phyloP scores from a whole-genome alignment of 2,797 vertebrate species.

The Mus caroli region DNA sequence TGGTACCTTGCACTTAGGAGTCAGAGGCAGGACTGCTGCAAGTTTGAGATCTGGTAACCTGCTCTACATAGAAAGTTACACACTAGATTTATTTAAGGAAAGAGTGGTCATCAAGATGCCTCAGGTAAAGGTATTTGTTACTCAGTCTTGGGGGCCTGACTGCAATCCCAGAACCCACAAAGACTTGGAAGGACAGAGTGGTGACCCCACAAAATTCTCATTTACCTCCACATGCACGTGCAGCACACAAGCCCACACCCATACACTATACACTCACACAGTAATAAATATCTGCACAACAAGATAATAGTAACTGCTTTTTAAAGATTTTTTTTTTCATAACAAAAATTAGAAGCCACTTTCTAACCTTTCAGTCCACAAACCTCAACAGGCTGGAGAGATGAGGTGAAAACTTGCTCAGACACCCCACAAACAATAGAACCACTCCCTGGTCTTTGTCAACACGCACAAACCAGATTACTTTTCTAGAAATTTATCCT shows the following conservation, averaged over 20 bases:
- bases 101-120: background rate
- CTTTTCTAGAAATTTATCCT: constrained; percentile 37
- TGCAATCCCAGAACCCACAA: background rate
- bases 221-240: background rate
- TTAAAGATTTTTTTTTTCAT: background rate
- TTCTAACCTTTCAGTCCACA: background rate
- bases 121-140: background rate
- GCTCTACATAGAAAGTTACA: background rate
- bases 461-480: background rate
- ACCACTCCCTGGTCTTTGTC: background rate
- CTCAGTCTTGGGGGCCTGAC: background rate
- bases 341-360: background rate
- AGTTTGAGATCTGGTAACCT: background rate
- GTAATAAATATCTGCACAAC: background rate
- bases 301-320: background rate
- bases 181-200: background rate
- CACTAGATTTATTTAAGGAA: no score
- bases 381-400: background rate
- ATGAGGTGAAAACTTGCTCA: background rate
- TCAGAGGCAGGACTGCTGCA: background rate
- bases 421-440: background rate
- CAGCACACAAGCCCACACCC: background rate
- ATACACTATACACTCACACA: background rate
- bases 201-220: no score
- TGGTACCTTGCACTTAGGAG: background rate